phyloP scores from a whole-genome alignment of 2,113 vertebrate genomes.

The Hymenochirus boettgeri region DNA sequence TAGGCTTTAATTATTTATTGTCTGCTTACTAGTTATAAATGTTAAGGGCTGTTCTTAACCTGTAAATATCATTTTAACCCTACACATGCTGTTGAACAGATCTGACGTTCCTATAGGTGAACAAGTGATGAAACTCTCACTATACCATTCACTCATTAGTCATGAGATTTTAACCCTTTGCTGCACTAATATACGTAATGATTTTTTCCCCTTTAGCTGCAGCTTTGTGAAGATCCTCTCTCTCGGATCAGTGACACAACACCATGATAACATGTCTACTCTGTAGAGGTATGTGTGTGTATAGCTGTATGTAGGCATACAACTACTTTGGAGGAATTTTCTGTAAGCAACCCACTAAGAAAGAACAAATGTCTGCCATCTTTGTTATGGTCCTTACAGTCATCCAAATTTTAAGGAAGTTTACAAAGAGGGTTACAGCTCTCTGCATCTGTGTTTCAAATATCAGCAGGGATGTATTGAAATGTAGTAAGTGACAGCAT shows the following conservation, averaged over 20 bases:
- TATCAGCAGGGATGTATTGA: too few relatives aligned
- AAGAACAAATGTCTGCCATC: too few relatives aligned
- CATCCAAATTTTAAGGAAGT: too few relatives aligned
- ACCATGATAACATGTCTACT: slow-evolving; percentile 94
- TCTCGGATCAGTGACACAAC: slow-evolving; percentile 85
- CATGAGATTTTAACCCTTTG: neutral
- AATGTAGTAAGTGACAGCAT: too few relatives aligned
- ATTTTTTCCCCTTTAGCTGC: slow-evolving; percentile 4
- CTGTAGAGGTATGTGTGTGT: slow-evolving; percentile 78
- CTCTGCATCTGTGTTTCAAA: too few relatives aligned
- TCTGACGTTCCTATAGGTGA: neutral
- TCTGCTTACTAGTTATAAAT: slow-evolving; percentile 18
- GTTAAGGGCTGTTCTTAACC: slow-evolving; percentile 23
- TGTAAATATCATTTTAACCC: slow-evolving; percentile 27
- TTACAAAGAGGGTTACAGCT: too few relatives aligned
- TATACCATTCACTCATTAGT: neutral
- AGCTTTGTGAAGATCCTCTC: slow-evolving; percentile 97
- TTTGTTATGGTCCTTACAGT: too few relatives aligned
- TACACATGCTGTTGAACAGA: slow-evolving; percentile 16
- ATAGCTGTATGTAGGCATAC: too few relatives aligned
- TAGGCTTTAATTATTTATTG: slow-evolving; percentile 33
- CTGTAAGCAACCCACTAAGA: too few relatives aligned
- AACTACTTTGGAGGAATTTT: too few relatives aligned
- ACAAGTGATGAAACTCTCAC: neutral
- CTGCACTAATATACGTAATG: neutral